Conservation (phyloP, 2,888 invertebrate genomes). For the Aphodius granarius region DNA sequence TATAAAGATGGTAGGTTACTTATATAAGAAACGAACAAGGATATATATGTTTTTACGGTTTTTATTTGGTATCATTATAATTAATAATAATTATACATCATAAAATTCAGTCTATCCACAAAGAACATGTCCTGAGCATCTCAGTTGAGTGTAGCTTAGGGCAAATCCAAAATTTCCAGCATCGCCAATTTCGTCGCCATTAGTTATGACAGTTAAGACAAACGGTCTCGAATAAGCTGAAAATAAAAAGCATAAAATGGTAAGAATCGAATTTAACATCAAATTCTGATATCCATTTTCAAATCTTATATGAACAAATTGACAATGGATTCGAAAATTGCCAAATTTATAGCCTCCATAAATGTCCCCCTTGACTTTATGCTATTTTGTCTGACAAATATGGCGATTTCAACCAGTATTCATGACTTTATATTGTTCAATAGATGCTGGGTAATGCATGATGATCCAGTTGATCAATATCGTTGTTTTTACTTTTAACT, state of each 20-base stretch:
- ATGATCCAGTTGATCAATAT: too few species aligned
- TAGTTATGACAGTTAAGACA: slow-evolving; percentile 71
- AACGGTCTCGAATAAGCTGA: slow-evolving; percentile 70
- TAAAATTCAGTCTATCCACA: slow-evolving; percentile 5
- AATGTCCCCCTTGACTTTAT: too few species aligned
- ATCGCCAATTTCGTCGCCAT: slow-evolving; percentile 64
- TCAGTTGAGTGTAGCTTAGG: slow-evolving; percentile 64
- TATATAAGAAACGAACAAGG: background rate
- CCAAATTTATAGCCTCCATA: too few species aligned
- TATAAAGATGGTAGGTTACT: too few species aligned
- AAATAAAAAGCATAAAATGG: slow-evolving; percentile 40
- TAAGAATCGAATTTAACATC: background rate
- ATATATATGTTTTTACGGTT: background rate
- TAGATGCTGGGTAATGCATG: too few species aligned
- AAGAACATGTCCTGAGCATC: slow-evolving; percentile 13
- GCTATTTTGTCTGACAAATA: too few species aligned
- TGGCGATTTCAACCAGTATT: too few species aligned
- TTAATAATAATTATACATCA: background rate
- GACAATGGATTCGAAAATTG: too few species aligned
- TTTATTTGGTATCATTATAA: background rate
- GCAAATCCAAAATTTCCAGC: slow-evolving; percentile 76
- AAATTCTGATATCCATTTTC: background rate
- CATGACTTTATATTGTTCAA: too few species aligned
- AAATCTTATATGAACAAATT: background rate
- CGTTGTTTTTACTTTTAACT: too few species aligned